These are phyloP conservation scores for Drosophila algonquin DNA, from an alignment of 2,888 invertebrate genomes.

Conservation along the genomic window DNA sequence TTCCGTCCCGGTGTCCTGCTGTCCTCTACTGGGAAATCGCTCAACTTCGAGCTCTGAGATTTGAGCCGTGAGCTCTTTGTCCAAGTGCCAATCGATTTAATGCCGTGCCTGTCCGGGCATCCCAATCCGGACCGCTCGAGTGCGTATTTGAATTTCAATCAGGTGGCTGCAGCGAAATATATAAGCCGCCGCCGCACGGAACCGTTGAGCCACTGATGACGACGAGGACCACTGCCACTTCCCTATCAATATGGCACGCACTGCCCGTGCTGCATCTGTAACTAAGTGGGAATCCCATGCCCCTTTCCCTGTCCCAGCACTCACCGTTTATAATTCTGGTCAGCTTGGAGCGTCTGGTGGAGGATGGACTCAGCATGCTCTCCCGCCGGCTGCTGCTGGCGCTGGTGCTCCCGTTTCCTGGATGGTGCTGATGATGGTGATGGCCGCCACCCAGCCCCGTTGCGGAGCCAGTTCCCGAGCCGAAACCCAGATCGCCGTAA, in stretches of 20 bases:
- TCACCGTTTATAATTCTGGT: slow-evolving; percentile 90
- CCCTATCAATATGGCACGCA: slow-evolving; percentile 56
- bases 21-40: slow-evolving; percentile 16
- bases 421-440: slow-evolving; percentile 27
- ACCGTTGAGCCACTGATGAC: slow-evolving; percentile 21
- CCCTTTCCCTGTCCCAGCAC: slow-evolving; percentile 64
- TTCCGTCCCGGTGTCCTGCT: slow-evolving; percentile 9
- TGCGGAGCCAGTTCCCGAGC: slow-evolving; percentile 30
- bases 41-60: slow-evolving; percentile 11
- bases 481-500: slow-evolving; percentile 65
- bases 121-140: slow-evolving; percentile 47
- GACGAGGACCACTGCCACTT: slow-evolving; percentile 20
- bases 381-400: slow-evolving; percentile 84
- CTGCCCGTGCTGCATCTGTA: slow-evolving; percentile 36
- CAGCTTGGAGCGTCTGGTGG: slow-evolving; percentile 90
- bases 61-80: slow-evolving; percentile 12
- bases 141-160: slow-evolving; percentile 71
- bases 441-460: slow-evolving; percentile 18
- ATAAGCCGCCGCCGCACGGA: slow-evolving; percentile 44
- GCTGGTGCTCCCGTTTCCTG: slow-evolving; percentile 50
- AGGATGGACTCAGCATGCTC: slow-evolving; percentile 90
- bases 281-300: slow-evolving; percentile 9
- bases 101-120: slow-evolving; percentile 43
- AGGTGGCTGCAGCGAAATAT: slow-evolving; percentile 58
- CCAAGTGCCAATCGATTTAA: slow-evolving; percentile 44